Evolutionary conservation across 2,888 invertebrate species (phyloP), one percentile per base, ranked within the genome.

Genomic region (Minunthozetes semirufus): DNA sequence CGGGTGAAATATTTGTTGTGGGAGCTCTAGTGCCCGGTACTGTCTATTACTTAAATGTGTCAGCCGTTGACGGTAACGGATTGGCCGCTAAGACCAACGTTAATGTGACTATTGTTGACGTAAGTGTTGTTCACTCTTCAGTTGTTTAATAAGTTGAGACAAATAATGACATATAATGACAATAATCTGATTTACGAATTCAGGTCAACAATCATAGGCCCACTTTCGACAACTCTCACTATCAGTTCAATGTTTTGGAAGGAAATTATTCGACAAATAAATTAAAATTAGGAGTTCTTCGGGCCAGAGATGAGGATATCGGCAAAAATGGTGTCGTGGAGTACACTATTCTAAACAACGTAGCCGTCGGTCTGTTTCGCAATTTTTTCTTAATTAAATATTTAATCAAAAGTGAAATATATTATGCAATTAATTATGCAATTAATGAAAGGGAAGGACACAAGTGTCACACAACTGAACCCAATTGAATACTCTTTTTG

Each of bases 241-340:
- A 93, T 81, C 89, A 87, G 72, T 93, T 93, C 78, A 89, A 91
- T 80, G 87, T 91, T 0, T 87, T 89, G 72, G 94, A 94, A 84
- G 91, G 92, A 0, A 85, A 87, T 29, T 92, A 92, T 81, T 86
- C 87, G 0, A 85, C 88, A 78, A 87, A 87, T 77, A 87, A 89
- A 4, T 77, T 72, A n/a, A 76, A 74, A 11, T 83, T 94, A 56
- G 93, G 93, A 0, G 88, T 87, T 80, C 87, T 93, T 11, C 87
- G 89, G 78, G 93, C 93, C 0, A 87, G 87, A 1, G 93, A 94
- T 82, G 87, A 87, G 61, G 93, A 94, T 82, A 89, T 87, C 80
- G 92, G 91, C 0, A 86, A 87, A 78, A 93, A 94, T 81, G 89
- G 90, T 0, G 89, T 91, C 79, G 84, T 94, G 1, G 88, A 88